phyloP scores from a whole-genome alignment of 2,888 invertebrate species.

The Masnerella sp. region DNA sequence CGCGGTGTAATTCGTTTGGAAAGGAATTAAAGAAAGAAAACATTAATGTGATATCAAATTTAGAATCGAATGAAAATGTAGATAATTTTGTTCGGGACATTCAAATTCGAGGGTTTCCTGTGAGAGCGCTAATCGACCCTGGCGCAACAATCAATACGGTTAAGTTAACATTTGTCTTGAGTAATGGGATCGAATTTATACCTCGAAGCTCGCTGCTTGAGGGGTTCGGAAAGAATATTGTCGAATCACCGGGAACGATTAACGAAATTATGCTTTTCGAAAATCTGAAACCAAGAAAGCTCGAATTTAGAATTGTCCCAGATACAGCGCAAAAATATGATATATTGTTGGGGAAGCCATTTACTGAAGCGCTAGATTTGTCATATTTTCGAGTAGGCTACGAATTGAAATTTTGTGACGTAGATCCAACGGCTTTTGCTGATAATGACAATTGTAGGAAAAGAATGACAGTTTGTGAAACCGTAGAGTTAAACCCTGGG shows the following conservation, averaged over 20 bases:
- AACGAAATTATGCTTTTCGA: conserved; percentile 23
- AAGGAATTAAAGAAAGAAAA: neutral
- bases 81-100: conserved; percentile 4
- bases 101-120: neutral
- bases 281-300: conserved; percentile 20
- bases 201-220: neutral
- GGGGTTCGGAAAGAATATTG: conserved; percentile 13
- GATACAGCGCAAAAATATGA: conserved; percentile 8
- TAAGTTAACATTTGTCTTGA: neutral
- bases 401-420: no score
- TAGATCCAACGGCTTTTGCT: no score
- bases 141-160: conserved; percentile 2
- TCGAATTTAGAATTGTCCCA: neutral
- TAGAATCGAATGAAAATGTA: neutral
- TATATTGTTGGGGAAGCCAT: neutral
- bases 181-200: neutral
- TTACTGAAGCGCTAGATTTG: neutral
- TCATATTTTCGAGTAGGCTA: neutral
- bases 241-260: conserved; percentile 34
- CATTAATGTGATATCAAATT: neutral
- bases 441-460: no score
- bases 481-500: no score
- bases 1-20: conserved; percentile 20
- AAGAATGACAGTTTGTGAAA: no score
- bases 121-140: neutral